Conservation (phyloP, 2,888 invertebrate species). For the Ophioninae sp. region DNA sequence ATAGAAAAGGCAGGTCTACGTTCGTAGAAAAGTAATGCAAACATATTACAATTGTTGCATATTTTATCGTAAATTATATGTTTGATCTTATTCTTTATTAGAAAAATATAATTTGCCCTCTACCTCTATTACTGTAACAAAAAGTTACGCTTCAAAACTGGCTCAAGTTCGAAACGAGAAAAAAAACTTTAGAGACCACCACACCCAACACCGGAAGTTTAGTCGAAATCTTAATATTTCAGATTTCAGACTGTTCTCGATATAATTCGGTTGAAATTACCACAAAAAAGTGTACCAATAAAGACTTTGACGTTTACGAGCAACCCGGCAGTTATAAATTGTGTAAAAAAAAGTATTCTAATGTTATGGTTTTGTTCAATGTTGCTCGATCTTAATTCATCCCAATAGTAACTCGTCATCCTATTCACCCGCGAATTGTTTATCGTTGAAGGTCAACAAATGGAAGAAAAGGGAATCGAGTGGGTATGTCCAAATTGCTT, state of each 20-base stretch:
- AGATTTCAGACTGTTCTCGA: neutral
- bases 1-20: neutral
- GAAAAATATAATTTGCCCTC: no score
- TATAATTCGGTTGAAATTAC: neutral
- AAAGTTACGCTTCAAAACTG: neutral
- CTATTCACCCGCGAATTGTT: neutral
- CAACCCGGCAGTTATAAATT: neutral
- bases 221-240: neutral
- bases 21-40: neutral
- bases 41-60: neutral
- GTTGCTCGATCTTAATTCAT: no score
- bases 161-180: neutral
- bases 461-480: slow-evolving; percentile 93
- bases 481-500: slow-evolving; percentile 95
- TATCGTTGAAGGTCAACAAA: slow-evolving; percentile 85
- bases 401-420: neutral
- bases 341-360: neutral
- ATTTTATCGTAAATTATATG: neutral
- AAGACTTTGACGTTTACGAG: neutral
- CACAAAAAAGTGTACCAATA: neutral
- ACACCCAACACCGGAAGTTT: no score
- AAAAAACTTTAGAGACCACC: neutral
- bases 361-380: neutral
- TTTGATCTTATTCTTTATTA: no score
- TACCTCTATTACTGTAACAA: no score